phyloP scores from a whole-genome alignment of 2,888 invertebrate genomes.

The Arrhopalites spinosus region DNA sequence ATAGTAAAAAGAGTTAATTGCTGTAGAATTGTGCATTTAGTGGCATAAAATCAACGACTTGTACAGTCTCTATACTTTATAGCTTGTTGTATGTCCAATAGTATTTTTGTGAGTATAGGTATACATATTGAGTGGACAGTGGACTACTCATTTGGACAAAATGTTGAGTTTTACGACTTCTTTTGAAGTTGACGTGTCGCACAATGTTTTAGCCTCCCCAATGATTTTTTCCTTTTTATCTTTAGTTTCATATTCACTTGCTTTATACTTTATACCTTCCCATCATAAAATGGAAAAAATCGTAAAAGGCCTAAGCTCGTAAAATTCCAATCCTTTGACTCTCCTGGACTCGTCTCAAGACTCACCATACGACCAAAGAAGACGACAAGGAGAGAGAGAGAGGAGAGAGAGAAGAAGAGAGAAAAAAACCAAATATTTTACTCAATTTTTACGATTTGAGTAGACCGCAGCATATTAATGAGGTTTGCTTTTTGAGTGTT shows the following conservation, averaged over 20 bases:
- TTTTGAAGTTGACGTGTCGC: conserved; percentile 31
- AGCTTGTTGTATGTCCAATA: not conserved
- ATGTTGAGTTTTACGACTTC: conserved; percentile 30
- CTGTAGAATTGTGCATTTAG: no score
- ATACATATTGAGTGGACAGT: not conserved
- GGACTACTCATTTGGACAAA: conserved; percentile 28
- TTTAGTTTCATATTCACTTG: conserved; percentile 26
- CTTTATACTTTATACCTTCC: conserved; percentile 23
- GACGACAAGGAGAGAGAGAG: not conserved
- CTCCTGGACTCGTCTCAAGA: not conserved
- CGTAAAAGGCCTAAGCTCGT: conserved; percentile 32
- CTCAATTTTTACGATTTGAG: conserved; percentile 22
- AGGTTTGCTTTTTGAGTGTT: not conserved
- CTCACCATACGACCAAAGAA: not conserved
- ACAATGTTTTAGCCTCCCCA: conserved; percentile 10
- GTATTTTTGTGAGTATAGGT: no score
- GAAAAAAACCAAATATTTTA: conserved; percentile 18
- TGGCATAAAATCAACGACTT: not conserved
- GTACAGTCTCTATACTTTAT: not conserved
- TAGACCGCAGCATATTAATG: conserved; percentile 26
- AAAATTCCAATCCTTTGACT: conserved; percentile 3
- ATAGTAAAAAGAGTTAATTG: no score
- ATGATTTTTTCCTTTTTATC: conserved; percentile 25
- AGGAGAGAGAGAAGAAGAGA: not conserved
- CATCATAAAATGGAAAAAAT: conserved; percentile 35